phyloP scores from a whole-genome alignment of 2,113 vertebrate genomes.

The Cariama cristata region DNA sequence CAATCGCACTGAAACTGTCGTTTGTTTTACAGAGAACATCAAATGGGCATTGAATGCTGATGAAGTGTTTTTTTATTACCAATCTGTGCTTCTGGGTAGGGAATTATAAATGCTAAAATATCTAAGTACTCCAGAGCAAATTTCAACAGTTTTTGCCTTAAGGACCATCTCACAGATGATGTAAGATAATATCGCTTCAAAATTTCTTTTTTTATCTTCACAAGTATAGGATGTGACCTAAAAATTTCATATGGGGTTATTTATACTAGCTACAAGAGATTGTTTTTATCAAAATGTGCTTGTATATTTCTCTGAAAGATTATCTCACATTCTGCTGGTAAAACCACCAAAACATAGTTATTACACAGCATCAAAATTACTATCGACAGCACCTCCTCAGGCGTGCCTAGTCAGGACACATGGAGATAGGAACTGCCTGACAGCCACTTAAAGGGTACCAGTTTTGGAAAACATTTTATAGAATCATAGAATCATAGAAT shows the following conservation, averaged over 20 bases:
- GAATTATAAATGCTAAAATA: slow-evolving; percentile 22
- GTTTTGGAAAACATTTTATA: background rate
- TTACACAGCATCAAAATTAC: background rate
- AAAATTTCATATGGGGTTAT: slow-evolving; percentile 14
- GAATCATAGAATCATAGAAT: no score
- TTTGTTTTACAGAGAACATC: background rate
- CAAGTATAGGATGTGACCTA: slow-evolving; percentile 16
- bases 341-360: background rate
- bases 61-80: background rate
- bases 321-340: background rate
- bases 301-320: background rate
- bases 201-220: slow-evolving; percentile 10
- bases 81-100: slow-evolving; percentile 15
- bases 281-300: background rate
- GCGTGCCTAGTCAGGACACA: background rate
- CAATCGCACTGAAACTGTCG: background rate
- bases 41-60: slow-evolving; percentile 20
- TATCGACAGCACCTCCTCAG: background rate
- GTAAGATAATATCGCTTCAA: slow-evolving; percentile 10
- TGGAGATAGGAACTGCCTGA: background rate
- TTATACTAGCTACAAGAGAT: background rate
- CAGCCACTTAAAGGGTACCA: background rate
- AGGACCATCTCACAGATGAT: background rate
- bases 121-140: background rate
- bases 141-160: slow-evolving; percentile 31